Evolutionary conservation across 2,113 vertebrate genomes (phyloP).

Genomic region (Peromyscus californicus): DNA sequence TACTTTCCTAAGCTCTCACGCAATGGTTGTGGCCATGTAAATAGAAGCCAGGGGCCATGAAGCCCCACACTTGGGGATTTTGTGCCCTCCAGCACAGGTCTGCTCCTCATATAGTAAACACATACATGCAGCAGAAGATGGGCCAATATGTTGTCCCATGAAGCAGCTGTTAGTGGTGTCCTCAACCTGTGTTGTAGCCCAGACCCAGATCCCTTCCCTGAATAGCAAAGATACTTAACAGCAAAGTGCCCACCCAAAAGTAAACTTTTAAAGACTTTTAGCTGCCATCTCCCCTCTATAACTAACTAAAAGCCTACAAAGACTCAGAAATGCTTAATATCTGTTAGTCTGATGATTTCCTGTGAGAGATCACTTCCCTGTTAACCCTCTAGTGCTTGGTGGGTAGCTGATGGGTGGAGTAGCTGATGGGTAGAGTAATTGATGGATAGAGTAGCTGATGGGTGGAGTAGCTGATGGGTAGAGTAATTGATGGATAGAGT

Average conservation of each 20-base stretch:
- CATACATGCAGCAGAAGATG: fast-evolving
- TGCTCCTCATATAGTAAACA: background rate
- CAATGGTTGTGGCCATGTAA: background rate
- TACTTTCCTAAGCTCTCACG: background rate
- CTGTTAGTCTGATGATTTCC: background rate
- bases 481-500: too few species aligned
- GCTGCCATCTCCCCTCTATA: background rate
- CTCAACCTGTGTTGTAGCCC: background rate
- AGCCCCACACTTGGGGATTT: background rate
- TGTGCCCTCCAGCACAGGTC: background rate
- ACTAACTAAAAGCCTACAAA: background rate
- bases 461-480: too few species aligned
- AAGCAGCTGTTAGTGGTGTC: background rate
- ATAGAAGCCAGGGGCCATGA: fast-evolving
- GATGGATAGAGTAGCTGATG: too few species aligned
- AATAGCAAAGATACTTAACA: background rate
- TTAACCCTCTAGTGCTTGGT: background rate
- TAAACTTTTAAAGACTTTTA: background rate
- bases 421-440: background rate
- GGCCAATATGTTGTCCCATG: background rate
- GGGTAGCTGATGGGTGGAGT: background rate
- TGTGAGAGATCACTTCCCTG: background rate
- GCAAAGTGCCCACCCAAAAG: background rate
- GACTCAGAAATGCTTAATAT: background rate
- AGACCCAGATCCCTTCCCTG: background rate